Base-by-base conservation (phyloP, 2,888 invertebrate genomes). In the Empis livida region DNA sequence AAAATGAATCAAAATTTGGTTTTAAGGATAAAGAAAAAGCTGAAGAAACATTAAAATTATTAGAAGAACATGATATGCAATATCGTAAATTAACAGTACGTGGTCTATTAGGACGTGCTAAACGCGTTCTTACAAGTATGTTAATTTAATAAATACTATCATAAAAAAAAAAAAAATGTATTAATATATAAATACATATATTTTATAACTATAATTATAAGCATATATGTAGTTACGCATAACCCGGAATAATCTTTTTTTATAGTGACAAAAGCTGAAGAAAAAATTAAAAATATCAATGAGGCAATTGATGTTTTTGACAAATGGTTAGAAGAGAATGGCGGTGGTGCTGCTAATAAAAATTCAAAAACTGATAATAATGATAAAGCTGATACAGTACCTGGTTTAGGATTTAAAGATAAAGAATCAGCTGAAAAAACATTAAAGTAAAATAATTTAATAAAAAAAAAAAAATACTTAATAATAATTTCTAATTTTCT, bases 381-480 rank as follows among this genome's bases (percentile, higher is more conserved):
- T 43, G 73, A 72, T 37, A 70, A 73, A 43, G 67, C 71, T 1
- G 82, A 82, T 58, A 78, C 79, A 0, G 84, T 84, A 38, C 79
- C 80, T 6, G 84, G 83, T 0, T 72, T 85, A 23, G 83, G 86
- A 17, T 87, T 86, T 65, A 86, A 86, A 62, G 84, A 86, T 62
- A 79, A 79, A 61, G 79, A 75, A n/a, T 77, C 83, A 2, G 86
- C 86, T 0, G 68, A 77, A 53, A 77, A 76, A 45, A 84, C 85
- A 0, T 67, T 87, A 8, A 71, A 77, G 69, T 69, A 59, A 60
- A 58, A 55, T 46, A 10, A 49, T n/a, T n/a, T n/a, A n/a, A n/a
- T n/a, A n/a, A n/a, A 51, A 46, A 37, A 32, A 13, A 32, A 32
- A 32, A 10, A 13, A 13, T 32, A 6, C 4, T 32, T 4, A 10